Evolutionary conservation across 2,797 vertebrate genomes (phyloP).

Genomic region (Helicolenus hilgendorfi): DNA sequence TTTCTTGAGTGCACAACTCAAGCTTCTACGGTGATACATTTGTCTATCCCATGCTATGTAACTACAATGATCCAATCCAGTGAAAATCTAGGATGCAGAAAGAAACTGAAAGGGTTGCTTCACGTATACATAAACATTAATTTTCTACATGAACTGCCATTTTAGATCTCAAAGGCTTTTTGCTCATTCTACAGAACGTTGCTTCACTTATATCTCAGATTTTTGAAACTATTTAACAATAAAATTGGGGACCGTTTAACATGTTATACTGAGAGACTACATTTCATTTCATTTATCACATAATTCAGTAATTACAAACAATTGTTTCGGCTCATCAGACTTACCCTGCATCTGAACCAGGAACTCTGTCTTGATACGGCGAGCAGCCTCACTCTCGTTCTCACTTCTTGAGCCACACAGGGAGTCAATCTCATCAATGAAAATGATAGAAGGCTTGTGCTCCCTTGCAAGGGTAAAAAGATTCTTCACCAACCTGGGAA

Average conservation of each 20-base stretch:
- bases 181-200: neutral
- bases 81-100: neutral
- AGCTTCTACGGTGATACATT: neutral
- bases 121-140: neutral
- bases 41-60: neutral
- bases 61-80: neutral
- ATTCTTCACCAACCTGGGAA: slow-evolving; percentile 95
- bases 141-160: neutral
- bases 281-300: neutral
- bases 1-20: neutral
- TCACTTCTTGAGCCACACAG: slow-evolving; percentile 98
- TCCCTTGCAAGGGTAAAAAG: slow-evolving; percentile 97
- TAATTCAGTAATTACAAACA: neutral
- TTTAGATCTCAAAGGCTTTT: neutral
- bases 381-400: slow-evolving; percentile 98
- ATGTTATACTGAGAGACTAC: neutral
- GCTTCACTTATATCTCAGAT: neutral
- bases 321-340: neutral
- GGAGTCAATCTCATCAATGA: slow-evolving; percentile 99
- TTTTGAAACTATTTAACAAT: neutral
- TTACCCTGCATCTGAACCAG: slow-evolving; percentile 99
- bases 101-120: neutral
- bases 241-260: neutral
- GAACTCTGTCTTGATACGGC: slow-evolving; percentile 99
- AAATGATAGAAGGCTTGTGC: slow-evolving; percentile 98